Base-by-base conservation (phyloP, 2,113 vertebrate genomes). In the Lasiurus borealis region DNA sequence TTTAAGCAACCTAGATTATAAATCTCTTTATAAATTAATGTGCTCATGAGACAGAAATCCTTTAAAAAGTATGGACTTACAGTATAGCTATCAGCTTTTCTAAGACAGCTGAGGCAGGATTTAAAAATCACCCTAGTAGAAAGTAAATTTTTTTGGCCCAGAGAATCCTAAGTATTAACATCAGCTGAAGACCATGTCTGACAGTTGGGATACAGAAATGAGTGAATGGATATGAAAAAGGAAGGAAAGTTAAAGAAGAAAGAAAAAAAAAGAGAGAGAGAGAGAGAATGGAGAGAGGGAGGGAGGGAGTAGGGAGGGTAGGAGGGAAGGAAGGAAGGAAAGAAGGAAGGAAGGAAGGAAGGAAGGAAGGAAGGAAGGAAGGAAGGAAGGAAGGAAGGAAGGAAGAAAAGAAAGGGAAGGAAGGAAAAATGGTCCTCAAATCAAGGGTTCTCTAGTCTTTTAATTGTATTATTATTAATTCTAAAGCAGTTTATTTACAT, bases 21-120 rank as follows among this genome's bases (percentile, higher is more conserved):
- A 71, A 72, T 64, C 62, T 6, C 85, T 97, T 95, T 90, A 88
- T 69, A 64, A 96, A n/a, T 90, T 94, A 96, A 85, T 92, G 44
- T 88, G 54, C 75, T 81, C 40, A 72, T 57, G 57, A 84, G 59
- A 96, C 12, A 84, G 54, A 97, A 96, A 66, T 59, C n/a, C 34
- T 62, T 93, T 85, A 96, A 59, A 90, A 90, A 77, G 62, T 48
- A 59, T 77, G 31, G 46, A 27, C 16, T 31, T 12, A 6, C 19
- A 48, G 15, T 94, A 44, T 82, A 97, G 27, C 46, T 85, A 25
- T 69, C 73, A 80, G 48, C 31, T 95, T 90, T 68, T 66, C 36
- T 52, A 90, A 95, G 44, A 82, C 21, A 88, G 27, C 23, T 46
- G 54, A 50, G 34, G 25, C 4, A 88, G 44, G 31, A 85, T 83